A percentile compares a stretch with the other conserved stretches of the same genome.
Evolutionary conservation across 2,113 vertebrate genomes (phyloP).

Genomic region (Poeciliopsis prolifica): DNA sequence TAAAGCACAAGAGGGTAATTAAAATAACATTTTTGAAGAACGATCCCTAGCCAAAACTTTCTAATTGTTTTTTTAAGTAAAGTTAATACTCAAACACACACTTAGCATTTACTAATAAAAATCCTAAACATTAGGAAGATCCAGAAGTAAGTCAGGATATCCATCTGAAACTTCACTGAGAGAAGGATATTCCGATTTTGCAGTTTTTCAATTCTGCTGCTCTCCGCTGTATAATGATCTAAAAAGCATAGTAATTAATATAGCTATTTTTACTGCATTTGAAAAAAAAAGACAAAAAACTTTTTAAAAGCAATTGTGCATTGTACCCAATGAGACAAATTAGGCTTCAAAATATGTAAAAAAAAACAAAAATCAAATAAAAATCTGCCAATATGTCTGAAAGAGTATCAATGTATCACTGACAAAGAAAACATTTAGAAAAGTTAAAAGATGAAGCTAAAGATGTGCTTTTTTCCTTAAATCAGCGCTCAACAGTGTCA

Average conservation of each 20-base stretch:
- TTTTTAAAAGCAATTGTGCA: no score
- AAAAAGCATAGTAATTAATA: neutral
- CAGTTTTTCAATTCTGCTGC: neutral
- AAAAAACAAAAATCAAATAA: neutral
- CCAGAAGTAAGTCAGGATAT: neutral
- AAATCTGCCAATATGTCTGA: neutral
- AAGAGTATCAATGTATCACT: neutral
- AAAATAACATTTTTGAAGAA: no score
- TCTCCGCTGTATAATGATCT: neutral
- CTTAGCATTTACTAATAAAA: neutral
- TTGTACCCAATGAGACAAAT: neutral
- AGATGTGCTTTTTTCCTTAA: neutral
- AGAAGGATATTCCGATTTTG: neutral
- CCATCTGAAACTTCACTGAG: no score
- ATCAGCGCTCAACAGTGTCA: conserved; percentile 26
- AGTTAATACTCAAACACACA: neutral
- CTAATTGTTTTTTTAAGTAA: no score
- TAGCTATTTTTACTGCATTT: no score
- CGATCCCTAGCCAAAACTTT: no score
- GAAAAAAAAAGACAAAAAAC: no score
- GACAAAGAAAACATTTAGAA: neutral
- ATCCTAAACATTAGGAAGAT: neutral
- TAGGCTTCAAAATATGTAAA: neutral
- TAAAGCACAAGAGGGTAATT: neutral
- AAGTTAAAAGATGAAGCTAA: neutral